Evolutionary conservation across 2,797 vertebrate genomes (phyloP), one percentile per base, ranked within the genome.

Genomic region (Galago senegalensis): DNA sequence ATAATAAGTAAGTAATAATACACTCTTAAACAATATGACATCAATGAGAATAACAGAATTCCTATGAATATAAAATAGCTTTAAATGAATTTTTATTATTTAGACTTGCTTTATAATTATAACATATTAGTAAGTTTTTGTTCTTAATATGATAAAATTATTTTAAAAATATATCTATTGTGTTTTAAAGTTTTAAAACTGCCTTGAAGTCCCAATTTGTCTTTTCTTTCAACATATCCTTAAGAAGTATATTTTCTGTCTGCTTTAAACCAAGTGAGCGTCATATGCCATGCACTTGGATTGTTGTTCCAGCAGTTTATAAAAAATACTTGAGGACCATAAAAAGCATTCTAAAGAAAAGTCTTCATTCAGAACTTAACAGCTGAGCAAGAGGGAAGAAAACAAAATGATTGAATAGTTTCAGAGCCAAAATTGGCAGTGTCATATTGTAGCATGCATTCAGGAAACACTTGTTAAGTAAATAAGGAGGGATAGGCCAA

Each of bases 401-500:
- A 84, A 91, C 17, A 49, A 63, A 85, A 87, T 73, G 31, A 9
- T 58, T 69, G 5, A 4, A 61, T 80, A 29, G 20, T 61, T 91
- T 0, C 16, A 49, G 37, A 94, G 27, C 10, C 65, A n/a, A 37
- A 87, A 65, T 25, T 69, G 23, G 7, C 46, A 82, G 18, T 58
- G 85, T 0, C 80, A 43, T 87, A 46, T 17, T 88, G 17, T 65
- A 76, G 23, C 16, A 11, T n/a, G 25, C 46, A 77, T 91, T 89
- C 34, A 91, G 31, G 12, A 93, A 90, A 94, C 67, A 23, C 2
- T 94, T 86, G 11, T 72, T 49, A 91, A 77, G 29, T 60, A 84
- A 84, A 53, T 81, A 25, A 40, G 4, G 25, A 82, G 12, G 23
- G 95, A 77, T 29, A 40, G 2, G 27, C 29, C 6, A 80, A 86